Conservation (phyloP, 2,797 vertebrate species). For the Falco novaeseelandiae region DNA sequence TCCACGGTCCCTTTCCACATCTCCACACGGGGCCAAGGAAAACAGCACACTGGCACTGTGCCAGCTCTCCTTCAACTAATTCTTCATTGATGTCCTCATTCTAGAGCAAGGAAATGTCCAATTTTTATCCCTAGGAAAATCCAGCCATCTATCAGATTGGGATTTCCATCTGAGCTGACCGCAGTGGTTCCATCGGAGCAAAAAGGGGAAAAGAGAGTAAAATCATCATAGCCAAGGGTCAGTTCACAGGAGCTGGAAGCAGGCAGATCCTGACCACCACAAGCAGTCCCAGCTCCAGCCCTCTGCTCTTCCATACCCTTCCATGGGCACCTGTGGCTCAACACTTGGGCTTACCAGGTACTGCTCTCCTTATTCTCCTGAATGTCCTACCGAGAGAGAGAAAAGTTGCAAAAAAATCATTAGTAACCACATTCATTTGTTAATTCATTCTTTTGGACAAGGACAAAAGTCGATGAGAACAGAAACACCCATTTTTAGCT, state of each 20-base stretch:
- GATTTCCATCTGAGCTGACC: not conserved
- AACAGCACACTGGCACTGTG: not conserved
- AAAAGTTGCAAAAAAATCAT: not conserved
- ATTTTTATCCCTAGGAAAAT: not conserved
- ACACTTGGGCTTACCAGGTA: not conserved
- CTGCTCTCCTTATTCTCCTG: not conserved
- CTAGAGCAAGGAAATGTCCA: not conserved
- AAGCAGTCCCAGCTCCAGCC: not conserved
- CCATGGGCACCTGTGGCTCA: not conserved
- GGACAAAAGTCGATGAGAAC: fast-evolving
- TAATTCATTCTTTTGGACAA: not conserved
- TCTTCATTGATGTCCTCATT: not conserved
- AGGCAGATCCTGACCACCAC: not conserved
- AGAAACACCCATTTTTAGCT: fast-evolving
- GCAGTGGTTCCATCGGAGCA: fast-evolving
- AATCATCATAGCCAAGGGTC: not conserved
- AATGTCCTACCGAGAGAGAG: not conserved
- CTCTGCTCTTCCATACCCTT: not conserved
- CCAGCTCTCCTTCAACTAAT: not conserved
- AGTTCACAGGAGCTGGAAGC: not conserved
- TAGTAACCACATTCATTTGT: fast-evolving
- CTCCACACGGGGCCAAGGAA: fast-evolving
- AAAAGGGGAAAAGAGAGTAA: not conserved
- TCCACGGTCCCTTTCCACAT: fast-evolving
- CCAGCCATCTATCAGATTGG: fast-evolving